Evolutionary conservation across 2,113 vertebrate species (phyloP).

Genomic region (Tenebrosternarchus preto): DNA sequence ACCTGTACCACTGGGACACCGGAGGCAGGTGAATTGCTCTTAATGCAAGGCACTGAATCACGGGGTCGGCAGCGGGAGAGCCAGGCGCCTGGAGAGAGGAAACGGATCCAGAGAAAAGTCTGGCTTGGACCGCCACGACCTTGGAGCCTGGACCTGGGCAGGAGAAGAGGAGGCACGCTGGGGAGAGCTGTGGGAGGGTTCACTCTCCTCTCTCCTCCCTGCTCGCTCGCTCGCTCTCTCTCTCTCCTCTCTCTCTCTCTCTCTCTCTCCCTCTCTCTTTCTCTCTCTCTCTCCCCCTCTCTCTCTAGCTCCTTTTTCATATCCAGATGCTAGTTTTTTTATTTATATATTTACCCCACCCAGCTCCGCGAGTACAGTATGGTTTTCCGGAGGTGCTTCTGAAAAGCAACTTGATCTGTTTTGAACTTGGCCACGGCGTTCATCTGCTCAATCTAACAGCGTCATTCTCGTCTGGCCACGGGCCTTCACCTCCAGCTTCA

Average conservation of each 20-base stretch:
- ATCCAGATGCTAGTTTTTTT: slow-evolving; percentile 28
- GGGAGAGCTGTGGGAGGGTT: slow-evolving; percentile 70
- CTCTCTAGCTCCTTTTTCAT: slow-evolving; percentile 39
- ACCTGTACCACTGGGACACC: slow-evolving; percentile 88
- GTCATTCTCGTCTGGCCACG: slow-evolving; percentile 37
- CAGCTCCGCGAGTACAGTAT: slow-evolving; percentile 73
- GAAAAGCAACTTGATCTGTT: slow-evolving; percentile 76
- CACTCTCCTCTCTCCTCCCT: background rate
- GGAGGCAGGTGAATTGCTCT: slow-evolving; percentile 99
- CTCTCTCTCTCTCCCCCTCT: slow-evolving; percentile 58
- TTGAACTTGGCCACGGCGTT: slow-evolving; percentile 73
- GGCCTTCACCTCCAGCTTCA: slow-evolving; percentile 56
- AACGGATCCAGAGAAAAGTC: slow-evolving; percentile 94
- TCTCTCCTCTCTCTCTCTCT: too few species aligned
- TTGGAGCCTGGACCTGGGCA: slow-evolving; percentile 84
- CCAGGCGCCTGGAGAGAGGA: slow-evolving; percentile 92
- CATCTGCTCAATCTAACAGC: slow-evolving; percentile 55
- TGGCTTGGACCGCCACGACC: slow-evolving; percentile 90
- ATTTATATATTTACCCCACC: slow-evolving; percentile 33
- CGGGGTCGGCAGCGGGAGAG: slow-evolving; percentile 94
- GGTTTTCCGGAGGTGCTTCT: slow-evolving; percentile 77
- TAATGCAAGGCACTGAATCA: slow-evolving; percentile 99
- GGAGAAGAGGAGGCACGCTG: slow-evolving; percentile 78
- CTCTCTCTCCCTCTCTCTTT: slow-evolving; percentile 43
- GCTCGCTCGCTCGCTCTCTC: slow-evolving; percentile 77